Conservation (phyloP, 2,888 invertebrate genomes). For the Pyrochroa serraticornis region DNA sequence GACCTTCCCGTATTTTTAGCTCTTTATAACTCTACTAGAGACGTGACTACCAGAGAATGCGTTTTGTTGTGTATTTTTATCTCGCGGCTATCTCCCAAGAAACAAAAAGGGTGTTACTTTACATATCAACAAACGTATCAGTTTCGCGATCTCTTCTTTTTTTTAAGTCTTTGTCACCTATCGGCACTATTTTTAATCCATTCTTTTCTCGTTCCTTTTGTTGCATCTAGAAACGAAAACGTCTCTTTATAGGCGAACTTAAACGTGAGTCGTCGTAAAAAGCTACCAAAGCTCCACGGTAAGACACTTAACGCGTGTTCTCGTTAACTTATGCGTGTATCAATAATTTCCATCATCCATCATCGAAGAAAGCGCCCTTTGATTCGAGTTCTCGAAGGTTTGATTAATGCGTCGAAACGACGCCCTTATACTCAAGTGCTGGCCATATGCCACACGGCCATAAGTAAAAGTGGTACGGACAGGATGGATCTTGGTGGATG, state of each 20-base stretch:
- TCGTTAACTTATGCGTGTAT: slow-evolving; percentile 26
- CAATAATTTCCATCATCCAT: slow-evolving; percentile 34
- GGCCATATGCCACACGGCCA: slow-evolving; percentile 33
- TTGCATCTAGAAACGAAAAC: too few relatives aligned
- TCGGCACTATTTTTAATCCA: too few relatives aligned
- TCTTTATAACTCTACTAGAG: slow-evolving; percentile 35
- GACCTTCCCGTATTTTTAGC: slow-evolving; percentile 44
- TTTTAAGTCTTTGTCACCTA: too few relatives aligned
- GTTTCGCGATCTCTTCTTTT: slow-evolving; percentile 22
- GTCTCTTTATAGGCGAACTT: too few relatives aligned
- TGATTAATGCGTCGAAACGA: slow-evolving; percentile 37
- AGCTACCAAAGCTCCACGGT: neutral
- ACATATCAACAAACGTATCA: slow-evolving; percentile 39
- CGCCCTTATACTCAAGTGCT: slow-evolving; percentile 39
- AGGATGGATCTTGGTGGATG: slow-evolving; percentile 35
- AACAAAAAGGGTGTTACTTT: slow-evolving; percentile 42
- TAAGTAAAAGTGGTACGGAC: slow-evolving; percentile 21
- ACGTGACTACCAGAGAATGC: slow-evolving; percentile 39
- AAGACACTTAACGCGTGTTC: slow-evolving; percentile 9
- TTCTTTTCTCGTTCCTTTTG: too few relatives aligned
- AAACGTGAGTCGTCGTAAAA: neutral
- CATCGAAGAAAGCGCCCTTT: slow-evolving; percentile 35
- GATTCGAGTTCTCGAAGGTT: slow-evolving; percentile 26
- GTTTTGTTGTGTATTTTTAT: slow-evolving; percentile 48
- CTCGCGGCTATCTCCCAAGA: slow-evolving; percentile 35